Conservation (phyloP, 2,888 invertebrate genomes). For the Hydriomena furcata region DNA sequence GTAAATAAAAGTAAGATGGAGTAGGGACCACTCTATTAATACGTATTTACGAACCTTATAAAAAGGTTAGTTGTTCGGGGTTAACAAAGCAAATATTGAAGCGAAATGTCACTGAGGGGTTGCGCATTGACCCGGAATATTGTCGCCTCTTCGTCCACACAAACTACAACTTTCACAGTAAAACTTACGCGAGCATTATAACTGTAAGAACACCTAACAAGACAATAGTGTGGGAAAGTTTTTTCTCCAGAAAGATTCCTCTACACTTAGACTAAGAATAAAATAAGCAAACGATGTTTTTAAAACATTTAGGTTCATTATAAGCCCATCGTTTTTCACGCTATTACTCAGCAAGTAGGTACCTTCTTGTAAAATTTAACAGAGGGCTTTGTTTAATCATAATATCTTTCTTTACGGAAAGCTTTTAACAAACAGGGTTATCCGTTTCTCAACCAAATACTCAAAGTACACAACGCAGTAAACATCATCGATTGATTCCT, state of each 20-base stretch:
- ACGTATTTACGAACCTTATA: background rate
- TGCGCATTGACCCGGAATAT: conserved; percentile 19
- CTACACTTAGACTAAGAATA: background rate
- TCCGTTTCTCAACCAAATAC: conserved; percentile 5
- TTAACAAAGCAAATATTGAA: conserved; percentile 4
- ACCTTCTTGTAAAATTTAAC: background rate
- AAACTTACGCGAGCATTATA: background rate
- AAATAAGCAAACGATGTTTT: background rate
- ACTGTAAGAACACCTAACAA: too few relatives aligned
- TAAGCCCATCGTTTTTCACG: background rate
- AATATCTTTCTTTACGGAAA: too few relatives aligned
- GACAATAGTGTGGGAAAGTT: too few relatives aligned
- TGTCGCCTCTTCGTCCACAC: background rate
- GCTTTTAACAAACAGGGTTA: background rate
- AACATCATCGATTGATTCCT: conserved; percentile 25
- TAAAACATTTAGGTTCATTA: too few relatives aligned
- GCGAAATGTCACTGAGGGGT: conserved; percentile 20
- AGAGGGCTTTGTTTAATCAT: too few relatives aligned
- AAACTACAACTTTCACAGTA: conserved; percentile 3
- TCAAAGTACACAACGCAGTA: conserved; percentile 3
- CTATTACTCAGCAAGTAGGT: background rate
- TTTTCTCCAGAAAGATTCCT: too few relatives aligned
- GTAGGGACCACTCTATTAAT: too few relatives aligned
- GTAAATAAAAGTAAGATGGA: background rate
- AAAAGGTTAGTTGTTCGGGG: background rate